phyloP scores from a whole-genome alignment of 2,113 vertebrate genomes.

The Brachirus orientalis region DNA sequence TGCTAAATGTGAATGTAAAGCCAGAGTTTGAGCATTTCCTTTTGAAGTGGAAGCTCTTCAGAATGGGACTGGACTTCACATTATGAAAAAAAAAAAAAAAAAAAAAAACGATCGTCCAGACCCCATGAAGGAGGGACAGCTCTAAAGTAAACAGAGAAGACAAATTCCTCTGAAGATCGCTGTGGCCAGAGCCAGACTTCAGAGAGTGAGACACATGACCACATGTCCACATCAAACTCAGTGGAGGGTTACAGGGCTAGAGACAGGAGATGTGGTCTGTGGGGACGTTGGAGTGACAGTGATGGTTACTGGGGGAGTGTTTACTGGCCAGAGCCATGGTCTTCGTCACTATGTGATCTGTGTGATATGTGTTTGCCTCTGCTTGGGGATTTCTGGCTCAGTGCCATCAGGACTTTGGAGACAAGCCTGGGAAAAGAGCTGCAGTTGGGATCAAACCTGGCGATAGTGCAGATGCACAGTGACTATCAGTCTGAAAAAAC shows the following conservation, averaged over 20 bases:
- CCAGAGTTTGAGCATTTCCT: constrained; percentile 14
- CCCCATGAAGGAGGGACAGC: constrained; percentile 39
- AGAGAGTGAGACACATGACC: constrained; percentile 43
- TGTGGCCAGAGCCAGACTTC: constrained; percentile 30
- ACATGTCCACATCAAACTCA: constrained; percentile 67
- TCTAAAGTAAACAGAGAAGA: constrained; percentile 60
- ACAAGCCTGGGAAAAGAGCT: constrained; percentile 44
- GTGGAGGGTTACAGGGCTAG: constrained; percentile 37
- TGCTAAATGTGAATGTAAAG: constrained; percentile 31
- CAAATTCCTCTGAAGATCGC: constrained; percentile 41
- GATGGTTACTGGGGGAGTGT: constrained; percentile 3
- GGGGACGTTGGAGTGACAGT: constrained; percentile 11
- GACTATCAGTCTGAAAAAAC: constrained; percentile 34
- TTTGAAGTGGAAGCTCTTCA: constrained; percentile 35
- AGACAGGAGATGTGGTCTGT: constrained; percentile 29
- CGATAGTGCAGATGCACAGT: constrained; percentile 29
- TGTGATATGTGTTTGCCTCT: constrained; percentile 26
- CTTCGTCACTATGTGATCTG: constrained; percentile 48
- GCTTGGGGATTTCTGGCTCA: constrained; percentile 19
- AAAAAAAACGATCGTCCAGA: constrained; percentile 5
- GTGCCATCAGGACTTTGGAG: constrained; percentile 19
- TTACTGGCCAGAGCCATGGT: constrained; percentile 38
- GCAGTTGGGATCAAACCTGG: constrained; percentile 20
- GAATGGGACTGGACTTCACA: constrained; percentile 45
- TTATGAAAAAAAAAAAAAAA: constrained; percentile 46